These are phyloP conservation scores for Elgonia sp. DNA, from an alignment of 2,888 invertebrate species.

Conservation along the genomic window DNA sequence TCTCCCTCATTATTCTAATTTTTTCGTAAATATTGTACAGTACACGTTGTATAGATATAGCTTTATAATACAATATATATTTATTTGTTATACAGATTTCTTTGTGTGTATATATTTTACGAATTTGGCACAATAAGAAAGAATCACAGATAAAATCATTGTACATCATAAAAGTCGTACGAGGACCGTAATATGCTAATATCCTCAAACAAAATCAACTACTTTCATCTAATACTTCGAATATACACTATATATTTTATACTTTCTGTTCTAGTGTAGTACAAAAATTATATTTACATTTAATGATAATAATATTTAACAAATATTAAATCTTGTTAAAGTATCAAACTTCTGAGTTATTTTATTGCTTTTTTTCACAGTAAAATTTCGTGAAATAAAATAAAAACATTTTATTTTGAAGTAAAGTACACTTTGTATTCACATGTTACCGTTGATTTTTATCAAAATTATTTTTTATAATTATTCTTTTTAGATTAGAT, in stretches of 20 bases:
- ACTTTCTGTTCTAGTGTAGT: slow-evolving; percentile 52
- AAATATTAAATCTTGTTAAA: not conserved
- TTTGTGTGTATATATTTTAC: slow-evolving; percentile 80
- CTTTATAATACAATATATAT: slow-evolving; percentile 73
- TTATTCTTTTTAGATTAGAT: too few relatives aligned
- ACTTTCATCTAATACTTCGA: slow-evolving; percentile 33
- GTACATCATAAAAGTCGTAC: slow-evolving; percentile 83
- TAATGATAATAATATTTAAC: slow-evolving; percentile 6
- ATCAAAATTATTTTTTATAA: too few relatives aligned
- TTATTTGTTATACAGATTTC: slow-evolving; percentile 71
- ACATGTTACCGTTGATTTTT: too few relatives aligned
- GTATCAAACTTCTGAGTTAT: slow-evolving; percentile 26
- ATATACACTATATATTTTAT: slow-evolving; percentile 51
- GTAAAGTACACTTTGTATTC: too few relatives aligned
- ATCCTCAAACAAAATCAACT: slow-evolving; percentile 26
- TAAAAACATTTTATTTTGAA: too few relatives aligned
- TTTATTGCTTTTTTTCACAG: slow-evolving; percentile 57
- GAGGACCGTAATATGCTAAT: slow-evolving; percentile 41
- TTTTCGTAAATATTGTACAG: slow-evolving; percentile 82
- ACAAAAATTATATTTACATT: slow-evolving; percentile 7
- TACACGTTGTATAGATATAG: slow-evolving; percentile 79
- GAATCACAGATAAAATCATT: slow-evolving; percentile 86
- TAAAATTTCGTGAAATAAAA: too few relatives aligned
- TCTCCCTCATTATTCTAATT: slow-evolving; percentile 61
- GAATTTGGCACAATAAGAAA: slow-evolving; percentile 86